Base-by-base conservation (phyloP, 1,140 invertebrate genomes). In the Solenopsis fugax region DNA sequence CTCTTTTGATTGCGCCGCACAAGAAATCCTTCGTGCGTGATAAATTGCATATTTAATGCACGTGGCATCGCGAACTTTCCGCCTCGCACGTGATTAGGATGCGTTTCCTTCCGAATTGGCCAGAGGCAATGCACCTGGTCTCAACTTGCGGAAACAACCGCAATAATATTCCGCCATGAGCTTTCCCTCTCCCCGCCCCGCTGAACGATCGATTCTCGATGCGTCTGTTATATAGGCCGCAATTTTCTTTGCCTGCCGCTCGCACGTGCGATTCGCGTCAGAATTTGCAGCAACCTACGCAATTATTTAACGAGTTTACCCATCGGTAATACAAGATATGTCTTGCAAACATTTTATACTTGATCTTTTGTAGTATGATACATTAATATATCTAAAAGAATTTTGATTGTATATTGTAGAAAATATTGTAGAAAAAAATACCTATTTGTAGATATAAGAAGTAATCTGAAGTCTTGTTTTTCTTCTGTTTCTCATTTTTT, bases 51-150 rank as follows among this genome's bases (percentile, higher is more conserved):
- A 52, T 58, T 84, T 65, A 77, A 90, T 80, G 87, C 81, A 48
- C 29, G 58, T 45, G 24, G 72, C 80, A 85, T 52, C 37, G 72
- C 29, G 52, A 50, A 67, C 54, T 89, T 80, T 88, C 54, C 37
- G 52, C 13, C n/a, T 56, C 12, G 41, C 73, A 82, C 87, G 84
- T 71, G 87, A 82, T 89, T 89, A 81, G 87, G 85, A 86, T 89
- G 77, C 82, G 34, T 89, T 89, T 75, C 41, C 34, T 69, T 62
- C 60, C n/a, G 60, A 37, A 54, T 64, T 72, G 65, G 41, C 52
- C n/a, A n/a, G 13, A 81, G 24, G 29, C 67, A 65, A 45, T 71
- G 78, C 86, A 85, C 81, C 69, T 50, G 69, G 18, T 87, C 24
- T 41, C 82, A 76, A 78, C 56, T 60, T 65, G 37, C 34, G 37